Evolutionary conservation across 2,888 invertebrate genomes (phyloP).

Genomic region (Kuschelorhynchus macadamiae): DNA sequence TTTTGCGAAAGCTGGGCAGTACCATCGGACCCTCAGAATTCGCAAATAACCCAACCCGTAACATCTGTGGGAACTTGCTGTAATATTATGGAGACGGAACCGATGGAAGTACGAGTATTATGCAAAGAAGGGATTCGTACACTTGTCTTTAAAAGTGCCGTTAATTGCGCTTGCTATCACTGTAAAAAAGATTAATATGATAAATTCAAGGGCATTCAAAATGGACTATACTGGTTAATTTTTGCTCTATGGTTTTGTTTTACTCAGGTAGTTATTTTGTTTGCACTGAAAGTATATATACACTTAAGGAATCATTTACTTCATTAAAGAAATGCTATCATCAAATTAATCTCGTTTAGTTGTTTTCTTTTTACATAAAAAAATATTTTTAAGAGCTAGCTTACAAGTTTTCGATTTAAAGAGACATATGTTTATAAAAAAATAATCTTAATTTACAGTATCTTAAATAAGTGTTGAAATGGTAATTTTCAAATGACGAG

Average conservation of each 20-base stretch:
- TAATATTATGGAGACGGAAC: constrained; percentile 90
- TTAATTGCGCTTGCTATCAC: constrained; percentile 87
- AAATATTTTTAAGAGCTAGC: too few species aligned
- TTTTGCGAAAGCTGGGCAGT: constrained; percentile 91
- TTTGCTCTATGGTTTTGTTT: constrained; percentile 14
- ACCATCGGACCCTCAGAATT: constrained; percentile 76
- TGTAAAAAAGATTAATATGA: constrained; percentile 79
- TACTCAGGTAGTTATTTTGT: neutral
- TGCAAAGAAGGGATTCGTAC: constrained; percentile 85
- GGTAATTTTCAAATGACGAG: too few species aligned
- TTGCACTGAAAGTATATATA: neutral
- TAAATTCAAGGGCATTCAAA: constrained; percentile 59
- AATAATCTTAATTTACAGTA: too few species aligned
- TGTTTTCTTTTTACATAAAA: too few species aligned
- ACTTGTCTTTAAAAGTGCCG: constrained; percentile 86
- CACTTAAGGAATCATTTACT: too few species aligned
- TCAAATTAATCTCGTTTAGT: too few species aligned
- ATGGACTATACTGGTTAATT: neutral
- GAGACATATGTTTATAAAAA: too few species aligned
- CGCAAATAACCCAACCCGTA: constrained; percentile 67
- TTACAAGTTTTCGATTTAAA: too few species aligned
- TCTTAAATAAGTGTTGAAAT: too few species aligned
- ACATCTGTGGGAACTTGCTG: constrained; percentile 88
- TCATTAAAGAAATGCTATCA: too few species aligned
- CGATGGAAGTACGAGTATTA: constrained; percentile 83